phyloP scores from a whole-genome alignment of 2,797 vertebrate species.

The Rhodeus uyekii region DNA sequence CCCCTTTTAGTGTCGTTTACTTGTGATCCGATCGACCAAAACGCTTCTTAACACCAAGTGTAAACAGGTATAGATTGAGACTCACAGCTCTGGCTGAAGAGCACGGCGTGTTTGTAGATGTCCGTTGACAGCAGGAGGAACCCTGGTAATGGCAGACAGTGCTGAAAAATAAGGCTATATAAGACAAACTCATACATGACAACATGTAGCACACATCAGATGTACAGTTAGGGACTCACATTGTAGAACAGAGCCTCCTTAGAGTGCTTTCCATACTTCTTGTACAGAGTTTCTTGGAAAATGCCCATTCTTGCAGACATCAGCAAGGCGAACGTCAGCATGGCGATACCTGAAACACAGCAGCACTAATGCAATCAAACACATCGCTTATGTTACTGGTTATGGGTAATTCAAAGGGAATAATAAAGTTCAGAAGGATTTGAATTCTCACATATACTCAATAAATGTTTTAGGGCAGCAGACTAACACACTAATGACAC shows the following conservation, averaged over 20 bases:
- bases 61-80: not conserved
- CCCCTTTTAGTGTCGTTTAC: not conserved
- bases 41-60: not conserved
- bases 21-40: not conserved
- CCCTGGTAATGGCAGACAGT: slow-evolving; percentile 90
- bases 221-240: slow-evolving; percentile 70
- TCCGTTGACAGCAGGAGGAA: slow-evolving; percentile 90
- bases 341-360: slow-evolving; percentile 82
- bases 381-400: not conserved
- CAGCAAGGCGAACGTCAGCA: slow-evolving; percentile 93
- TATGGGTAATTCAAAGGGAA: not conserved
- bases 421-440: not conserved
- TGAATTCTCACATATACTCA: not conserved
- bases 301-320: slow-evolving; percentile 98
- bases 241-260: slow-evolving; percentile 97
- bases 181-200: not conserved
- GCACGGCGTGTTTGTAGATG: slow-evolving; percentile 87
- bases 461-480: not conserved
- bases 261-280: slow-evolving; percentile 89
- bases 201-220: not conserved
- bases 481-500: not conserved
- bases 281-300: slow-evolving; percentile 94
- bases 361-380: not conserved
- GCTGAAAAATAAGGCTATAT: slow-evolving; percentile 70
- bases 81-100: slow-evolving; percentile 92